Evolutionary conservation across 37 sponge, comb jelly and placozoan genomes (phyloP), one percentile per base, ranked within the genome.

Genomic region (Eunapius fragilis): DNA sequence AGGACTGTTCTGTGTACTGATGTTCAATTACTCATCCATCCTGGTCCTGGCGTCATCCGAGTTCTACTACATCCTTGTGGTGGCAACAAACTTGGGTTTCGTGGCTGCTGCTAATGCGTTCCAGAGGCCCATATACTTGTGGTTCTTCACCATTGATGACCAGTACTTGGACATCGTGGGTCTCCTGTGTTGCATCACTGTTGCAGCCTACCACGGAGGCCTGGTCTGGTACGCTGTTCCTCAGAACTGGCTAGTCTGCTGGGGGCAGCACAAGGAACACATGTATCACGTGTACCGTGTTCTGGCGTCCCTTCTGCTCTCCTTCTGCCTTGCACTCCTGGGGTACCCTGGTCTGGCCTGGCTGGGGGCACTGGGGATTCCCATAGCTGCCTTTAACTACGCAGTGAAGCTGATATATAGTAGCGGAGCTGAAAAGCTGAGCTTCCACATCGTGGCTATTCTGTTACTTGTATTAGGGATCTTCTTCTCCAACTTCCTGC

Each of bases 341-440:
- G 68, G 80, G 1, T 81, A 87, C 34, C 78, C 80, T 4, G 22
- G 68, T 0, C 80, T 58, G 37, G 87, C 80, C 25, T 87, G 80
- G 87, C 13, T 80, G 26, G 87, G 80, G 19, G 87, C 48, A 24
- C 71, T 87, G 38, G 87, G 81, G 17, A 71, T 87, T 2, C 87
- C 80, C 24, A 2, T 86, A 3, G 28, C 75, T 25, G 79, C 86
- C 26, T 35, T 78, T 17, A 70, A 72, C 72, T 72, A 37, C 45
- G 2, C 38, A 13, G 45, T 48, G 11, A 25, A 30, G 26, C 26
- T 38, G 27, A 26, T 73, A 2, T 1, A 37, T 31, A 17, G 22
- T 11, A 17, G 47, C 7, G n/a, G n/a, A n/a, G n/a, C n/a, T n/a
- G n/a, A n/a, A n/a, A 76, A 19, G 26, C 10, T 75, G 32, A 25